Evolutionary conservation across 2,888 invertebrate species (phyloP).

Genomic region (Latrodectus hesperus): DNA sequence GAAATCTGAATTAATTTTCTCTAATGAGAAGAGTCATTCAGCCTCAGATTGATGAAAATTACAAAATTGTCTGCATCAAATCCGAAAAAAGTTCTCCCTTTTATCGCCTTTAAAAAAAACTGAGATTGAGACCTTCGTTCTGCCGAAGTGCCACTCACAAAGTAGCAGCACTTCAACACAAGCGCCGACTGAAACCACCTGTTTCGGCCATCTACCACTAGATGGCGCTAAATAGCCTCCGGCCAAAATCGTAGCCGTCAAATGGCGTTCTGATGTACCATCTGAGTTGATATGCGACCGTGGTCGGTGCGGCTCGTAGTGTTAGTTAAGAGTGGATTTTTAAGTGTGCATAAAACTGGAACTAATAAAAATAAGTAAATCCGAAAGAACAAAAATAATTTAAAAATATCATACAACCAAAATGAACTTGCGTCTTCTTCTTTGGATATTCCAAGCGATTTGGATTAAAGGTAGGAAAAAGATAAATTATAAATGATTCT

Average conservation of each 20-base stretch:
- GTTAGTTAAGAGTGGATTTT: conserved; percentile 33
- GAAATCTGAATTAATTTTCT: too few relatives aligned
- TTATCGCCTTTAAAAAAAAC: too few relatives aligned
- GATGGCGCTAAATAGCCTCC: conserved; percentile 53
- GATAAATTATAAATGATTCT: not conserved
- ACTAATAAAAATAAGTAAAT: not conserved
- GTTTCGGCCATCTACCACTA: conserved; percentile 33
- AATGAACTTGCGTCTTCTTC: conserved; percentile 33
- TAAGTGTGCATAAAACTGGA: conserved; percentile 10
- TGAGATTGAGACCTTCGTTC: too few relatives aligned
- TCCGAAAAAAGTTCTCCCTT: too few relatives aligned
- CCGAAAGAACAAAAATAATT: conserved; percentile 2
- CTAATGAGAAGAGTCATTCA: too few relatives aligned
- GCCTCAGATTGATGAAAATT: too few relatives aligned
- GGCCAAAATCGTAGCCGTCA: conserved; percentile 60
- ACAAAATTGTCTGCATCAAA: too few relatives aligned
- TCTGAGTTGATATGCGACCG: conserved; percentile 49
- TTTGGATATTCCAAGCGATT: conserved; percentile 59
- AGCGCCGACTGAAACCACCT: conserved; percentile 35
- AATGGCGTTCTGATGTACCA: conserved; percentile 44
- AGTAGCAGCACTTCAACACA: not conserved
- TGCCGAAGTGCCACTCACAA: too few relatives aligned
- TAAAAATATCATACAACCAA: not conserved
- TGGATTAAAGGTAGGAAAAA: conserved; percentile 60
- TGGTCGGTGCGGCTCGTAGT: conserved; percentile 30